A percentile compares a stretch with the other conserved stretches of the same genome.
phyloP scores from a whole-genome alignment of 2,888 invertebrate genomes.

The Poecilobothrus nobilitatus region DNA sequence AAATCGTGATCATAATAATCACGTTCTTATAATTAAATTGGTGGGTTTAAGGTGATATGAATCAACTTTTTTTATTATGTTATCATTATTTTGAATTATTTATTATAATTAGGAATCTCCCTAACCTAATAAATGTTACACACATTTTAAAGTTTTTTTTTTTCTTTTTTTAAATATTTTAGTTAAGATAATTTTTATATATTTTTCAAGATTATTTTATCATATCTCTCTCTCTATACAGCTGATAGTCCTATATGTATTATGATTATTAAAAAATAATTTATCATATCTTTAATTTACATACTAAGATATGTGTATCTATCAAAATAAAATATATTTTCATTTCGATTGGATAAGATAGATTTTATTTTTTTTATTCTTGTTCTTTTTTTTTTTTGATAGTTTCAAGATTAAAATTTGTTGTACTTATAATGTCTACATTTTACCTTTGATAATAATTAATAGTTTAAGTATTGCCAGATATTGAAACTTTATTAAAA shows the following conservation, averaged over 20 bases:
- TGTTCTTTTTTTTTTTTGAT: too few relatives aligned
- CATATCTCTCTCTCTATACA: not conserved
- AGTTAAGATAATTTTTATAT: not conserved
- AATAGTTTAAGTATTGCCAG: too few relatives aligned
- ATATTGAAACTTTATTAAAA: too few relatives aligned
- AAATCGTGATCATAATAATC: not conserved
- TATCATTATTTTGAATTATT: too few relatives aligned
- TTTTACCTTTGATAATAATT: too few relatives aligned
- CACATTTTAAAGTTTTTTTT: not conserved
- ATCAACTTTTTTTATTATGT: too few relatives aligned
- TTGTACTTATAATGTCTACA: too few relatives aligned
- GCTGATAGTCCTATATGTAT: too few relatives aligned
- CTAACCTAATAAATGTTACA: not conserved
- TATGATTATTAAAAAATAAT: too few relatives aligned
- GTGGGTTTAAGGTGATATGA: too few relatives aligned
- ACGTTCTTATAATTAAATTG: not conserved
- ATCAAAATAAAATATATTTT: not conserved
- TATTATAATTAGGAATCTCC: not conserved
- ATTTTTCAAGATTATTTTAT: not conserved
- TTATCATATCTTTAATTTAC: constrained; percentile 1
- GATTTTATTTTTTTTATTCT: not conserved
- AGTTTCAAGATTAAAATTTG: too few relatives aligned
- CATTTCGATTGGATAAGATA: constrained; percentile 1
- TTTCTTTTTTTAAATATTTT: not conserved
- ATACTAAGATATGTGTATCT: not conserved